Percentiles rank a stretch among this genome's conserved stretches.
phyloP scores from a whole-genome alignment of 53 echinoderm and acorn worm species.

The Pentamera pediparva region DNA sequence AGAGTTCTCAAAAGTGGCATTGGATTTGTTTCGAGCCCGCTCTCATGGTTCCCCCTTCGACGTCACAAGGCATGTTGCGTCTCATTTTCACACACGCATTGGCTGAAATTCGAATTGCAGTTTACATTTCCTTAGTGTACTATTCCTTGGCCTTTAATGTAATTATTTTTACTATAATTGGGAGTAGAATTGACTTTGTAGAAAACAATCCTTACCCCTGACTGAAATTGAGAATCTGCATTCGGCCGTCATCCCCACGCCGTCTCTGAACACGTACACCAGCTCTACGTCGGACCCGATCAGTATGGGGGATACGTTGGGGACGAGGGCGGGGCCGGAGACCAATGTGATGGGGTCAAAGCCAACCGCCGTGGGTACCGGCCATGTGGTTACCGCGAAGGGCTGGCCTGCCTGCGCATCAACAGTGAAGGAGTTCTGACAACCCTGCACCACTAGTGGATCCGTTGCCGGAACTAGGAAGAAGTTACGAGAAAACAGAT shows the following conservation, averaged over 20 bases:
- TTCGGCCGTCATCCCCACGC: not conserved
- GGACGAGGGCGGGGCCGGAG: not conserved
- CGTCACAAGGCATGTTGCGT: too few relatives aligned
- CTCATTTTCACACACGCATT: too few relatives aligned
- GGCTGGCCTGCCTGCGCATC: not conserved
- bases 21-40: too few relatives aligned
- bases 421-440: not conserved
- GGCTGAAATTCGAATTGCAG: too few relatives aligned
- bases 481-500: not conserved
- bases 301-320: not conserved
- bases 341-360: not conserved
- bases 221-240: not conserved
- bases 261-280: slow-evolving; percentile 15
- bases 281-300: not conserved
- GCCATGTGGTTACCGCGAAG: not conserved
- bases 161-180: not conserved
- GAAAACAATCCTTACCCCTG: not conserved
- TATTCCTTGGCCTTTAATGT: not conserved
- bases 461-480: not conserved
- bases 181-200: not conserved
- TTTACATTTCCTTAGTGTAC: not conserved
- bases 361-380: slow-evolving; percentile 10
- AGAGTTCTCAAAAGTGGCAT: too few relatives aligned
- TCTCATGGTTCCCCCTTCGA: too few relatives aligned
- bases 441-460: not conserved